Percentiles rank a stretch among this genome's conserved stretches.
Evolutionary conservation across 2,113 vertebrate genomes (phyloP).

Genomic region (Vidua chalybeata): DNA sequence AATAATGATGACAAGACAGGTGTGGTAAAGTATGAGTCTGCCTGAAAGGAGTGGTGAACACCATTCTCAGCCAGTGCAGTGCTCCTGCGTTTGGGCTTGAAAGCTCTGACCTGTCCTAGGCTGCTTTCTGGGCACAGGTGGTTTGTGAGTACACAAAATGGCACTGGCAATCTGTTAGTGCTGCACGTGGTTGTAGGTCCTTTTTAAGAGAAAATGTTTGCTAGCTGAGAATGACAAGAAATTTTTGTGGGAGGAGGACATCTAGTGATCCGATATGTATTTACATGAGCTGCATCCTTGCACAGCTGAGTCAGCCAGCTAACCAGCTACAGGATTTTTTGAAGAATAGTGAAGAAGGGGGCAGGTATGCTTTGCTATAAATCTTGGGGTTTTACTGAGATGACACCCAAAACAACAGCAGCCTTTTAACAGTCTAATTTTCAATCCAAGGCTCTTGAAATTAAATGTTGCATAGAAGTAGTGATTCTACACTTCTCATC

Average conservation of each 20-base stretch:
- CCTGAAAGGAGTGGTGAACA: neutral
- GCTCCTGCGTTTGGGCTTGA: neutral
- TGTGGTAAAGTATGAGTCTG: neutral
- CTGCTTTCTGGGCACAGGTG: neutral
- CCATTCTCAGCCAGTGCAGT: neutral
- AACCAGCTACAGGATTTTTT: neutral
- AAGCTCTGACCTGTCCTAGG: neutral
- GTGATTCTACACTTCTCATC: neutral
- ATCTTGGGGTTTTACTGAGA: neutral
- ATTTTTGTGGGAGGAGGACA: constrained; percentile 48
- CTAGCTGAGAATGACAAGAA: neutral
- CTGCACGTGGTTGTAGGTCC: neutral
- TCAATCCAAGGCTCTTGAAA: neutral
- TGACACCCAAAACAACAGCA: neutral
- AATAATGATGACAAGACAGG: neutral
- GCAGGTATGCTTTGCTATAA: neutral
- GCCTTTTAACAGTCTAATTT: neutral
- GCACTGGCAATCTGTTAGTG: neutral
- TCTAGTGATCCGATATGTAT: neutral
- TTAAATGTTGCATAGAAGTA: neutral
- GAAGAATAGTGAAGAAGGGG: neutral
- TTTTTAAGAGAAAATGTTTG: neutral
- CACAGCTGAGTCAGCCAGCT: neutral
- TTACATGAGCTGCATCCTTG: neutral
- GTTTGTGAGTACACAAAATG: neutral